These are phyloP conservation scores for Porites australiensis DNA, from an alignment of 64 coral and sea anemone species.

Conservation along the genomic window DNA sequence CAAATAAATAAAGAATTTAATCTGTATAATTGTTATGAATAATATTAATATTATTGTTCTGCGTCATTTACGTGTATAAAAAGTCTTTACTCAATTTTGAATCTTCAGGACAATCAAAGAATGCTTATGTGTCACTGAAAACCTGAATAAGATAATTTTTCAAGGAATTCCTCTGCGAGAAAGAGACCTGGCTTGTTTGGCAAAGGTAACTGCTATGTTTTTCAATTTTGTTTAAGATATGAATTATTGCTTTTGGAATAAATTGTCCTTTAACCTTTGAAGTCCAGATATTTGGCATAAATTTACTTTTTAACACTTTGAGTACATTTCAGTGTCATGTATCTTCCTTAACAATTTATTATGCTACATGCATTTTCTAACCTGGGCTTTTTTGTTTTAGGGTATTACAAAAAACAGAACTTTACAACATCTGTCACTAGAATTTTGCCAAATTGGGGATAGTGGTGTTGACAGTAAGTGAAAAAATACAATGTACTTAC, in stretches of 20 bases:
- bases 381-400: conserved; percentile 25
- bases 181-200: conserved; percentile 78
- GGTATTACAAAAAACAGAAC: conserved; percentile 89
- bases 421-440: conserved; percentile 88
- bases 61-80: neutral
- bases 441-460: conserved; percentile 99
- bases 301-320: too few relatives aligned
- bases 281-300: too few relatives aligned
- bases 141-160: conserved; percentile 77
- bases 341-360: too few relatives aligned
- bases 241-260: neutral
- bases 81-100: neutral
- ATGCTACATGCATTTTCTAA: neutral
- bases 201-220: conserved; percentile 71
- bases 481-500: too few relatives aligned
- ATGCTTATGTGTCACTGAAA: conserved; percentile 91
- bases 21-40: too few relatives aligned
- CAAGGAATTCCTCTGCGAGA: conserved; percentile 91
- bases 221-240: neutral
- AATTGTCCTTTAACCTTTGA: neutral
- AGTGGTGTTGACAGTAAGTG: conserved; percentile 94
- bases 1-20: too few relatives aligned
- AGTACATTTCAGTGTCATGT: neutral
- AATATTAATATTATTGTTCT: neutral
- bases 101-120: conserved; percentile 86